Conservation (phyloP, 2,797 vertebrate genomes). For the Distichodus sexfasciatus region DNA sequence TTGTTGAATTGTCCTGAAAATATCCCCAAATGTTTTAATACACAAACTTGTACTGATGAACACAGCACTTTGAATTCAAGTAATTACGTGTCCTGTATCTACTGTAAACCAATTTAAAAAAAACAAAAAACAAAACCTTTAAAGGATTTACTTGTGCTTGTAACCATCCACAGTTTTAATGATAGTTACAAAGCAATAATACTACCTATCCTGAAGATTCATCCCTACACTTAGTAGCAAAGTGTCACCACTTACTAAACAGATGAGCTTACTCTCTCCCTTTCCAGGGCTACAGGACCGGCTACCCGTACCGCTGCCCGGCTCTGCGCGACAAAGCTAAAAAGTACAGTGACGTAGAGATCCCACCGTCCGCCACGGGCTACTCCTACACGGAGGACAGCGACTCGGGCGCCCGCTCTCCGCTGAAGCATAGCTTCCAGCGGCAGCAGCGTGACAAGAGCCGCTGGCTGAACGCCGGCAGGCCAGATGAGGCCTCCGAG, state of each 20-base stretch:
- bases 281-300: constrained; percentile 92
- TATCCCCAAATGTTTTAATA: too few species aligned
- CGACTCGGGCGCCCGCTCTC: constrained; percentile 93
- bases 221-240: background rate
- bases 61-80: too few species aligned
- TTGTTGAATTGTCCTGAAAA: too few species aligned
- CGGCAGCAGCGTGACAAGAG: constrained; percentile 98
- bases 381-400: constrained; percentile 92
- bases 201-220: background rate
- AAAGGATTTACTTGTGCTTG: too few species aligned
- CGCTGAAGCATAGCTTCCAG: constrained; percentile 99
- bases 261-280: background rate
- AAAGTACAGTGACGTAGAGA: constrained; percentile 94
- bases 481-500: constrained; percentile 89
- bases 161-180: too few species aligned
- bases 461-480: constrained; percentile 90
- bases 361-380: constrained; percentile 84
- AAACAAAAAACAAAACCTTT: too few species aligned
- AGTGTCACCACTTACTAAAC: too few species aligned
- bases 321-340: constrained; percentile 94
- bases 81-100: too few species aligned
- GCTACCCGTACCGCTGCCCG: constrained; percentile 96
- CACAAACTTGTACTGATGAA: too few species aligned
- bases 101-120: too few species aligned
- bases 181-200: background rate